phyloP scores from a whole-genome alignment of 2,888 invertebrate genomes.

The Eugnorisma glareosa region DNA sequence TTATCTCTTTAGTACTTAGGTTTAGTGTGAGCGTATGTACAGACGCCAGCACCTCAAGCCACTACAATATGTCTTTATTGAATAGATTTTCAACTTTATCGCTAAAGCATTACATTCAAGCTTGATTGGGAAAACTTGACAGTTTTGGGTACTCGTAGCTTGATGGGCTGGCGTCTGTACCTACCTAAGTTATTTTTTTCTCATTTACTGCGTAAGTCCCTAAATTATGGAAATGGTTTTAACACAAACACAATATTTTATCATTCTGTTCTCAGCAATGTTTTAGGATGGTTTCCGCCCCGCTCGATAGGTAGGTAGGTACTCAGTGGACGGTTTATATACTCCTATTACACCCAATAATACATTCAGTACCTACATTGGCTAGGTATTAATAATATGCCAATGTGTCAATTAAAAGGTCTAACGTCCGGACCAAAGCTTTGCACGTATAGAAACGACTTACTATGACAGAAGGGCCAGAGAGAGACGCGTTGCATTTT shows the following conservation, averaged over 20 bases:
- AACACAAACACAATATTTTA: background rate
- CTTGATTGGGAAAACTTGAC: no score
- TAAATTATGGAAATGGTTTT: background rate
- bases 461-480: constrained; percentile 17
- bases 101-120: no score
- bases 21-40: no score
- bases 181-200: background rate
- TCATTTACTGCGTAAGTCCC: background rate
- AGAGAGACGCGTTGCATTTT: constrained; percentile 16
- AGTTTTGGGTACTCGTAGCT: no score
- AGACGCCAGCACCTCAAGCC: no score
- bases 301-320: background rate
- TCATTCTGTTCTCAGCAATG: background rate
- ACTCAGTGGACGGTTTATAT: background rate
- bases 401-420: constrained; percentile 45
- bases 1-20: background rate
- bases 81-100: no score
- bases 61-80: no score
- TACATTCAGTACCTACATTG: background rate
- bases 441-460: constrained; percentile 21
- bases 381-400: background rate
- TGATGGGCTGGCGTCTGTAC: no score
- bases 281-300: background rate
- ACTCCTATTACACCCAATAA: background rate
- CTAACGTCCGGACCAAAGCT: constrained; percentile 30